A percentile compares a stretch with the other conserved stretches of the same genome.
These are phyloP conservation scores for Bombylius discolor DNA, from an alignment of 2,888 invertebrate species.

Conservation along the genomic window DNA sequence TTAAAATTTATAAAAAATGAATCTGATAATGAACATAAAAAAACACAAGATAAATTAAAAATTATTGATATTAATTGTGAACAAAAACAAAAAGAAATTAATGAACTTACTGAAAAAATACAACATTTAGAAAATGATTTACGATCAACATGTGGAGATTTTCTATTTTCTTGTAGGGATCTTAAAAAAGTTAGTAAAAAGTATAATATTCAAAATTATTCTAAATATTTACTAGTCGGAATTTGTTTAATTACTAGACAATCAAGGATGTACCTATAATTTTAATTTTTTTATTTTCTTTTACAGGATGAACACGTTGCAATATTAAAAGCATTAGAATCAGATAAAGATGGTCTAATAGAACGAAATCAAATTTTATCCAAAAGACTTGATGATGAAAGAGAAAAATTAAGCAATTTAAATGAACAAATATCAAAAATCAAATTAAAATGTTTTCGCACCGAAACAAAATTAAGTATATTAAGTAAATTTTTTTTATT, in stretches of 20 bases:
- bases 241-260: too few species aligned
- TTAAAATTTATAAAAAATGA: slow-evolving; percentile 19
- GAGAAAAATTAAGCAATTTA: slow-evolving; percentile 19
- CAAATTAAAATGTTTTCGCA: slow-evolving; percentile 25
- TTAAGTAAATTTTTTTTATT: not conserved
- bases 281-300: not conserved
- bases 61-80: slow-evolving; percentile 21
- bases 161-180: slow-evolving; percentile 32
- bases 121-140: slow-evolving; percentile 28
- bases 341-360: slow-evolving; percentile 27
- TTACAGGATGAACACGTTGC: slow-evolving; percentile 29
- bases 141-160: slow-evolving; percentile 29
- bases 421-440: slow-evolving; percentile 25
- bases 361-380: slow-evolving; percentile 21
- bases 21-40: slow-evolving; percentile 19
- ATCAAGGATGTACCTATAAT: not conserved
- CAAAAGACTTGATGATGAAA: slow-evolving; percentile 24
- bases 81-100: slow-evolving; percentile 21
- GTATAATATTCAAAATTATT: not conserved
- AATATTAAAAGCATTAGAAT: slow-evolving; percentile 29
- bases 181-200: slow-evolving; percentile 26
- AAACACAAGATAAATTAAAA: slow-evolving; percentile 23
- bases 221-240: not conserved
- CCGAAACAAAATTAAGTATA: slow-evolving; percentile 27
- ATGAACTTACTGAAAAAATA: slow-evolving; percentile 19